Percentiles rank a stretch among this genome's conserved stretches.
Evolutionary conservation across 2,113 vertebrate genomes (phyloP).

Genomic region (Macaca mulatta): DNA sequence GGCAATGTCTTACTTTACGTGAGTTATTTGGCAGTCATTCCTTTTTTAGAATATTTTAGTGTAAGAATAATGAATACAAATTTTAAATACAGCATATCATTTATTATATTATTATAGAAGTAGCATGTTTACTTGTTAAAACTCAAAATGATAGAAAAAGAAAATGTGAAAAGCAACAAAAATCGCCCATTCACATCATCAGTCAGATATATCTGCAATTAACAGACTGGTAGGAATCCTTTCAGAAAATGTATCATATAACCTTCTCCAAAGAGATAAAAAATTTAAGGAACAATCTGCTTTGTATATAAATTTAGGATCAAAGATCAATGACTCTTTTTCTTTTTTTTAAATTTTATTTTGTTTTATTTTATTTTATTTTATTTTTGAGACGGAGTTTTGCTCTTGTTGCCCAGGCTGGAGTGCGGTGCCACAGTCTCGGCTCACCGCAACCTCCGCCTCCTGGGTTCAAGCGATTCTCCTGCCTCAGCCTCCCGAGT

Average conservation of each 20-base stretch:
- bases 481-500: too few species aligned
- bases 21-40: neutral
- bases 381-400: too few species aligned
- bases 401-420: too few species aligned
- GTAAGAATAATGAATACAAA: neutral
- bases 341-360: too few species aligned
- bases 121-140: neutral
- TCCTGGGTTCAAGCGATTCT: too few species aligned
- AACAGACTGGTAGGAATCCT: neutral
- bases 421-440: rapidly evolving
- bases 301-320: neutral
- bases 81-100: neutral
- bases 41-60: neutral
- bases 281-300: neutral
- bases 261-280: neutral
- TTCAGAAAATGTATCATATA: neutral
- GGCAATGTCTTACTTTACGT: neutral
- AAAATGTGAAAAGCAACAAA: neutral
- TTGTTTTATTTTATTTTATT: too few species aligned
- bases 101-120: neutral
- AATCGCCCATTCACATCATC: neutral
- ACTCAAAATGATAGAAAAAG: neutral
- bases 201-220: neutral
- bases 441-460: too few species aligned
- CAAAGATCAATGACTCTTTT: neutral